These are phyloP conservation scores for Daktulosphaira vitifoliae DNA, from an alignment of 1,140 invertebrate genomes.

Conservation along the genomic window DNA sequence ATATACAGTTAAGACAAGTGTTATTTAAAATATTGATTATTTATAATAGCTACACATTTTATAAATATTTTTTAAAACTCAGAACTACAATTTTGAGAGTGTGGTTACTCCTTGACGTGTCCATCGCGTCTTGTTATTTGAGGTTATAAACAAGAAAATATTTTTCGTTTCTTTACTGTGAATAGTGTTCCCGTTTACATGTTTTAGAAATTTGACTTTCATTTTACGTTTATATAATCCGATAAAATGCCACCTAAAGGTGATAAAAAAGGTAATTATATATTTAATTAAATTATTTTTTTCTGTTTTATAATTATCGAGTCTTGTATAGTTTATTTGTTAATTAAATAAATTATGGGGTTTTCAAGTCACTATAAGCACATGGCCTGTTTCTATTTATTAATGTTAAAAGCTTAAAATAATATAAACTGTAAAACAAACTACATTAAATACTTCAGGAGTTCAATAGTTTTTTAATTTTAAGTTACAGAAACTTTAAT, in stretches of 20 bases:
- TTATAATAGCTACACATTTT: too few species aligned
- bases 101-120: constrained; percentile 1
- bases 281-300: background rate
- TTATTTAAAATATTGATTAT: too few species aligned
- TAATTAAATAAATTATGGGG: background rate
- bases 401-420: too few species aligned
- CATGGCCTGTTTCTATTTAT: constrained; percentile 11
- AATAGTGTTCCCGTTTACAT: background rate
- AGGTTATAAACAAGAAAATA: constrained; percentile 28
- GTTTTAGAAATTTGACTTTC: background rate
- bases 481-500: too few species aligned
- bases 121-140: constrained; percentile 9
- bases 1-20: too few species aligned
- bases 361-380: background rate
- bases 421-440: too few species aligned
- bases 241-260: constrained; percentile 22
- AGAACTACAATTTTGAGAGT: too few species aligned
- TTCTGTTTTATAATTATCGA: background rate
- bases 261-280: constrained; percentile 28
- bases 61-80: too few species aligned
- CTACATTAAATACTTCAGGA: too few species aligned
- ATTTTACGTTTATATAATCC: background rate
- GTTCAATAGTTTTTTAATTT: too few species aligned
- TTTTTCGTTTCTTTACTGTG: background rate
- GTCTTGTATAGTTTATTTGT: background rate